Evolutionary conservation across 64 coral and sea anemone species (phyloP), one percentile per base, ranked within the genome.

Genomic region (Pocillopora verrucosa): DNA sequence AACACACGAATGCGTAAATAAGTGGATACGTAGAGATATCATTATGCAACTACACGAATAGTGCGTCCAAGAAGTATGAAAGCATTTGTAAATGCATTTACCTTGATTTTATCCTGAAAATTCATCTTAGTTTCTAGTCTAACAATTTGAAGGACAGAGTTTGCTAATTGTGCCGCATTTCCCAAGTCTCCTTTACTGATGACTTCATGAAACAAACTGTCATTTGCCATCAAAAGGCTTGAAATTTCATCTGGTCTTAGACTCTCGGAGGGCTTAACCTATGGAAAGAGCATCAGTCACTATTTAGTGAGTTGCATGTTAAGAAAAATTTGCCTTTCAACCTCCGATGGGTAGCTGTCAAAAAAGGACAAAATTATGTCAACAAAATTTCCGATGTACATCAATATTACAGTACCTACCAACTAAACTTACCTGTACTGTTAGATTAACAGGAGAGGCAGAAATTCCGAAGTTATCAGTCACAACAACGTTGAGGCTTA

Each of bases 91-190:
- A 30, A 12, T 58, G 16, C 58, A 38, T 13, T 20, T 60, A 88
- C 74, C 86, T 88, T 88, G n/a, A 56, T 22, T 61, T 59, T 61
- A 4, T 88, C 12, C 26, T 0, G 56, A 11, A 41, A 36, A 36
- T 38, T 19, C 25, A 88, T 15, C 9, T 24, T 34, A 30, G 72
- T 36, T 60, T 74, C 70, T 60, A 63, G 15, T 15, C 11, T 16
- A 76, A 88, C 17, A n/a, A 57, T 60, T 24, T 88, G 25, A 17
- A 88, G 86, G 22, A 77, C 15, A 0, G 86, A 22, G 36, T 88
- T 76, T 19, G 72, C 70, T 36, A 88, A 59, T 63, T 88, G 72
- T 13, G 72, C 57, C 19, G 58, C 80, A 61, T 26, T 82, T n/a
- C 80, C 62, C 3, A 82, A 9, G 34, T 82, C 58, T 5, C 58